Evolutionary conservation across 2,113 vertebrate species (phyloP).

Genomic region (Cavia porcellus): DNA sequence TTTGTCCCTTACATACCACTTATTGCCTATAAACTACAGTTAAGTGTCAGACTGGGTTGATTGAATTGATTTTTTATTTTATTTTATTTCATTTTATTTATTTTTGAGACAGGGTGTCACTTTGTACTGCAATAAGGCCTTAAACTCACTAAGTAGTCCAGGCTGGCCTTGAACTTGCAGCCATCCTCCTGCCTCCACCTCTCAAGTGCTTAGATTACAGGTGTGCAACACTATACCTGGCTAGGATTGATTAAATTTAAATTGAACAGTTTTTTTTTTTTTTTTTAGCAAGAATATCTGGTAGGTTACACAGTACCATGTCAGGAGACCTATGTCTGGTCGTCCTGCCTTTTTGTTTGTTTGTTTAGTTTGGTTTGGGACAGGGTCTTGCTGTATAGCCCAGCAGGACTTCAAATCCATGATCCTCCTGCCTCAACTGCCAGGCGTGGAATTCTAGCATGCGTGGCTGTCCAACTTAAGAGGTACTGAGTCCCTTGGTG

Average conservation of each 20-base stretch:
- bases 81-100: not conserved
- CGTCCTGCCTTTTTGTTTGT: not conserved
- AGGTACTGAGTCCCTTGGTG: not conserved
- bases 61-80: not conserved
- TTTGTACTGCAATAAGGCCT: not conserved
- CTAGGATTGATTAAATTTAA: not conserved
- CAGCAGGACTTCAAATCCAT: not conserved
- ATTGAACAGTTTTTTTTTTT: not conserved
- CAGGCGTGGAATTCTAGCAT: not conserved
- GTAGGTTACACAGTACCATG: not conserved
- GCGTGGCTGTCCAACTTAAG: not conserved
- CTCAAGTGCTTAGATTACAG: not conserved
- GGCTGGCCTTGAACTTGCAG: not conserved
- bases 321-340: not conserved
- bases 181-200: no score
- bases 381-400: not conserved
- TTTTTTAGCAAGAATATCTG: not conserved
- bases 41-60: not conserved
- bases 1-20: not conserved
- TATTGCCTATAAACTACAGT: not conserved
- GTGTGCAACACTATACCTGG: not conserved
- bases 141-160: not conserved
- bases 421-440: not conserved
- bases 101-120: not conserved
- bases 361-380: not conserved